phyloP scores from a whole-genome alignment of 2,113 vertebrate genomes.

The Apodemus speciosus region DNA sequence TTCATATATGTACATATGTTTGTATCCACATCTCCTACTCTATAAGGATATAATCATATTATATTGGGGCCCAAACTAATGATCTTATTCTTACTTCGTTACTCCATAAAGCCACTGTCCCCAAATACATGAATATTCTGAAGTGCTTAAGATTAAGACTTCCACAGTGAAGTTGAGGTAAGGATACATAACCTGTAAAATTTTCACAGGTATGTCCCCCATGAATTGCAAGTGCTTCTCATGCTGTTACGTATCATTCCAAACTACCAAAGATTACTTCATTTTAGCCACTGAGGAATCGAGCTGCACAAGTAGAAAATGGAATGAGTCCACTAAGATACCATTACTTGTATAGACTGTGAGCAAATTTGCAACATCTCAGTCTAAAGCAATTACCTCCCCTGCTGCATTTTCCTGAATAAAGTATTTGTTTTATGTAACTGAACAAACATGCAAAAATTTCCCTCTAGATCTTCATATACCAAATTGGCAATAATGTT shows the following conservation, averaged over 20 bases:
- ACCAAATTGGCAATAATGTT: constrained; percentile 20
- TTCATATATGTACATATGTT: not conserved
- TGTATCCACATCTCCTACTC: not conserved
- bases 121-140: not conserved
- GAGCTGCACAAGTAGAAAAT: not conserved
- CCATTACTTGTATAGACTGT: not conserved
- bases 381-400: not conserved
- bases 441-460: not conserved
- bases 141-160: not conserved
- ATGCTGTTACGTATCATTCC: not conserved
- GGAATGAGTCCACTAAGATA: not conserved
- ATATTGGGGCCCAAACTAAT: not conserved
- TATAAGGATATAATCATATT: not conserved
- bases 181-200: not conserved
- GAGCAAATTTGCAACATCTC: not conserved
- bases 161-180: not conserved
- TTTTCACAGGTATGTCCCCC: not conserved
- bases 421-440: not conserved
- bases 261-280: not conserved
- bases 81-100: not conserved
- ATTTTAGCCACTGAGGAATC: not conserved
- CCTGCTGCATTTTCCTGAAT: not conserved
- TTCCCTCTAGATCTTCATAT: constrained; percentile 2
- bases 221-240: not conserved
- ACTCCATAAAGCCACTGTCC: not conserved